These are phyloP conservation scores for Merluccius polli DNA, from an alignment of 2,797 vertebrate genomes.

Conservation along the genomic window DNA sequence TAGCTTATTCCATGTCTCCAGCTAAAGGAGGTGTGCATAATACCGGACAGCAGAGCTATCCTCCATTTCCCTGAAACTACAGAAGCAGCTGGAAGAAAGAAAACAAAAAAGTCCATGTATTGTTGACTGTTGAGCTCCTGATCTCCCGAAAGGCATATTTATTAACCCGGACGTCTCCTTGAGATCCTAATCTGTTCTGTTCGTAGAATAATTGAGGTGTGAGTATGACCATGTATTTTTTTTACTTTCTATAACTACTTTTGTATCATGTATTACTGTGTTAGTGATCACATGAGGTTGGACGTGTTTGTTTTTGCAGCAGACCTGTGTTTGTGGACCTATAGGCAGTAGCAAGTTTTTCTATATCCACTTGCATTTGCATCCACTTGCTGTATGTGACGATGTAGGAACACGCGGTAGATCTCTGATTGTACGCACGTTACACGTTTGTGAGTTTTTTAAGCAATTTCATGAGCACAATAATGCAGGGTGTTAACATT, in stretches of 20 bases:
- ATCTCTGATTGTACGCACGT: background rate
- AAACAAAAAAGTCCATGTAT: background rate
- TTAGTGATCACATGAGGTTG: background rate
- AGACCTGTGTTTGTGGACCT: background rate
- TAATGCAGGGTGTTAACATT: background rate
- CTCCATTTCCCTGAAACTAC: background rate
- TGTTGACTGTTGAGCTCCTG: background rate
- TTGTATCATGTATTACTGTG: background rate
- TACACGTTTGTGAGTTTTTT: background rate
- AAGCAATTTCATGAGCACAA: background rate
- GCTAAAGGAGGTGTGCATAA: slow-evolving; percentile 31
- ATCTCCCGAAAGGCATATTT: background rate
- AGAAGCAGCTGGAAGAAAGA: background rate
- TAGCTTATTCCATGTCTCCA: slow-evolving; percentile 38
- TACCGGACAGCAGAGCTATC: background rate
- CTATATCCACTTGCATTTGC: background rate
- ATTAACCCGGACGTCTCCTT: background rate
- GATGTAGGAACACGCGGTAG: background rate
- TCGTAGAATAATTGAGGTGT: background rate
- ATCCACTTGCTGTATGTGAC: background rate
- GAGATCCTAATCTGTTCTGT: background rate
- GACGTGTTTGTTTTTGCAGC: background rate
- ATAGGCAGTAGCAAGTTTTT: background rate
- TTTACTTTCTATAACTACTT: background rate
- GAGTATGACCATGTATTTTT: background rate